Evolutionary conservation across 2,888 invertebrate species (phyloP).

Genomic region (Sturmia bella): DNA sequence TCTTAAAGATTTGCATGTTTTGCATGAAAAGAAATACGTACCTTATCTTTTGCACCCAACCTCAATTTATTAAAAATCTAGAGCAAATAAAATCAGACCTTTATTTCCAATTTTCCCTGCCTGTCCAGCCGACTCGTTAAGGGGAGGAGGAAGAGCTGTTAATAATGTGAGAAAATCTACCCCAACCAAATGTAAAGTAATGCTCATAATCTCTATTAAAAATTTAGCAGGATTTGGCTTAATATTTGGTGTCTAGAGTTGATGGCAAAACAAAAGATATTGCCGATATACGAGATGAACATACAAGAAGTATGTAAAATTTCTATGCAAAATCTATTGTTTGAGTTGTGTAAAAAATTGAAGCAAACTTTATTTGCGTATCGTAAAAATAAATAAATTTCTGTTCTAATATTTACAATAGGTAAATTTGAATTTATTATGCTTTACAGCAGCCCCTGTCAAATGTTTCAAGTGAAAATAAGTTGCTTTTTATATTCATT

Average conservation of each 20-base stretch:
- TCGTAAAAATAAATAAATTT: slow-evolving; percentile 50
- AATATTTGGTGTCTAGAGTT: slow-evolving; percentile 25
- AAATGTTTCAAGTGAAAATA: slow-evolving; percentile 47
- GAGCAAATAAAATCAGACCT: slow-evolving; percentile 60
- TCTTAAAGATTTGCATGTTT: slow-evolving; percentile 37
- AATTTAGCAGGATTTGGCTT: slow-evolving; percentile 51
- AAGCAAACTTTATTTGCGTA: slow-evolving; percentile 63
- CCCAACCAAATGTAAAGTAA: slow-evolving; percentile 59
- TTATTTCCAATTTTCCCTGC: slow-evolving; percentile 33
- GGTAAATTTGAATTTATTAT: slow-evolving; percentile 45
- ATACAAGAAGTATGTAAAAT: not conserved
- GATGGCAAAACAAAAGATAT: slow-evolving; percentile 48
- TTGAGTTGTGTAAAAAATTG: not conserved
- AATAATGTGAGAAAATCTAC: slow-evolving; percentile 72
- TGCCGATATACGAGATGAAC: not conserved
- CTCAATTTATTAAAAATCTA: slow-evolving; percentile 49
- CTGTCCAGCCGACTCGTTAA: not conserved
- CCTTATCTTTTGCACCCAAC: not conserved
- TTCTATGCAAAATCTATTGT: slow-evolving; percentile 60
- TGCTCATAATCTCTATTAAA: slow-evolving; percentile 45
- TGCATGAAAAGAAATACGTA: not conserved
- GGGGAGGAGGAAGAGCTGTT: slow-evolving; percentile 39
- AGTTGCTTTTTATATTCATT: slow-evolving; percentile 46
- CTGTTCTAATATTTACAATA: slow-evolving; percentile 32
- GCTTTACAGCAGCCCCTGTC: slow-evolving; percentile 52